Evolutionary conservation across 2,113 vertebrate genomes (phyloP).

Genomic region (Willisornis vidua): DNA sequence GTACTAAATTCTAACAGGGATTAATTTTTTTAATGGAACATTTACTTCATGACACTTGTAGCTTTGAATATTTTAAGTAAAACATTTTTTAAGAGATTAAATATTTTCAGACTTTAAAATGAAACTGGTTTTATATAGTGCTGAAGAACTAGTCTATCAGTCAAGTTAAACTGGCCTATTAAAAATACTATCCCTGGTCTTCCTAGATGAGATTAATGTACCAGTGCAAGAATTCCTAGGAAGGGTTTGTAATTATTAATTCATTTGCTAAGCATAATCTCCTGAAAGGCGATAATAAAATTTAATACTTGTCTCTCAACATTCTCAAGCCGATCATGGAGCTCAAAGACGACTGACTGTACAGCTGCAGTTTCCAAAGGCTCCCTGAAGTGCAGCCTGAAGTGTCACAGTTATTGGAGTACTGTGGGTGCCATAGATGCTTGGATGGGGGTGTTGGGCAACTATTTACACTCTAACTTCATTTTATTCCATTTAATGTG

Average conservation of each 20-base stretch:
- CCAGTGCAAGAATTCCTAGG: background rate
- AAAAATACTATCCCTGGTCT: background rate
- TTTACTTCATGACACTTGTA: background rate
- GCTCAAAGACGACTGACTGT: background rate
- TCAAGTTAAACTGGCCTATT: background rate
- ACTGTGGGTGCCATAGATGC: background rate
- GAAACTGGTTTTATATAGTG: background rate
- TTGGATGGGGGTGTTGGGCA: background rate
- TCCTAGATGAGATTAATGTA: background rate
- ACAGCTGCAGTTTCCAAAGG: background rate
- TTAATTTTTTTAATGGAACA: background rate
- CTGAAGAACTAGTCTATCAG: background rate
- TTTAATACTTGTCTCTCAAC: background rate
- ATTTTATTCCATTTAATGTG: background rate
- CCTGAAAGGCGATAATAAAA: background rate
- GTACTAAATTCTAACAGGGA: background rate
- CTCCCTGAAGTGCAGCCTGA: background rate
- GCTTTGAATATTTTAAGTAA: slow-evolving; percentile 4
- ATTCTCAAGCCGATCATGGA: background rate
- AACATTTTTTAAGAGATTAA: background rate
- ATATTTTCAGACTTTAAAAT: background rate
- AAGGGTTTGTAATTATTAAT: background rate
- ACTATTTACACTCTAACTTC: background rate
- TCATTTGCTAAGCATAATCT: slow-evolving; percentile 18
- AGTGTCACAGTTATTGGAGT: background rate